Evolutionary conservation across 2,797 vertebrate species (phyloP).

Genomic region (Spinus olivaceus): DNA sequence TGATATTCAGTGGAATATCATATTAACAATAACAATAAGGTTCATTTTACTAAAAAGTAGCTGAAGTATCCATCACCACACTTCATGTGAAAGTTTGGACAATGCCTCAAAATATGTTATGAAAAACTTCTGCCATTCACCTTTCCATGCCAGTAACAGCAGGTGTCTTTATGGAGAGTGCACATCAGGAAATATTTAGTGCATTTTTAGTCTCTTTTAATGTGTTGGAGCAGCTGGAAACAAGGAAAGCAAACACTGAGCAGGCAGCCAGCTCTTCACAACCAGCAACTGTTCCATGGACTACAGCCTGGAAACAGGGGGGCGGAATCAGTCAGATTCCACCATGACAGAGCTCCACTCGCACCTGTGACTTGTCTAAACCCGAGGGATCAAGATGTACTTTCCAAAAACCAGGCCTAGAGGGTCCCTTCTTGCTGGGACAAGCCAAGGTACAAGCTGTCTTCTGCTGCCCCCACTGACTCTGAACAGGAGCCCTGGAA

Average conservation of each 20-base stretch:
- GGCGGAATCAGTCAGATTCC: not conserved
- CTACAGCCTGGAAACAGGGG: not conserved
- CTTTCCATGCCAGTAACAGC: constrained; percentile 1
- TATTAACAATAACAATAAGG: not conserved
- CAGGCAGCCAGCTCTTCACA: constrained; percentile 31
- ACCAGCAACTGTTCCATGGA: constrained; percentile 25
- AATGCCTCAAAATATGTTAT: not conserved
- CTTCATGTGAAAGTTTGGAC: not conserved
- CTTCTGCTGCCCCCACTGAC: not conserved
- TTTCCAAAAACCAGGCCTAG: not conserved
- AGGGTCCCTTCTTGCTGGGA: not conserved
- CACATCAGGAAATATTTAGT: constrained; percentile 41
- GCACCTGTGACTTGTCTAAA: not conserved
- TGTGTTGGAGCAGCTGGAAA: constrained; percentile 34
- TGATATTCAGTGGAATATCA: not conserved
- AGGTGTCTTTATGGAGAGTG: constrained; percentile 28
- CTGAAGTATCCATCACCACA: not conserved
- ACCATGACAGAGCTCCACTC: fast-evolving
- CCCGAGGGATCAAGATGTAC: not conserved
- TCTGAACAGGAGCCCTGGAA: not conserved
- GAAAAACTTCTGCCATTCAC: not conserved
- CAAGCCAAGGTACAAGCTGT: fast-evolving
- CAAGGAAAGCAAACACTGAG: not conserved
- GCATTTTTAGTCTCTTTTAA: not conserved
- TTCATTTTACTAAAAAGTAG: not conserved